Evolutionary conservation across 2,797 vertebrate genomes (phyloP).

Genomic region (Arrhamphus sclerolepis): DNA sequence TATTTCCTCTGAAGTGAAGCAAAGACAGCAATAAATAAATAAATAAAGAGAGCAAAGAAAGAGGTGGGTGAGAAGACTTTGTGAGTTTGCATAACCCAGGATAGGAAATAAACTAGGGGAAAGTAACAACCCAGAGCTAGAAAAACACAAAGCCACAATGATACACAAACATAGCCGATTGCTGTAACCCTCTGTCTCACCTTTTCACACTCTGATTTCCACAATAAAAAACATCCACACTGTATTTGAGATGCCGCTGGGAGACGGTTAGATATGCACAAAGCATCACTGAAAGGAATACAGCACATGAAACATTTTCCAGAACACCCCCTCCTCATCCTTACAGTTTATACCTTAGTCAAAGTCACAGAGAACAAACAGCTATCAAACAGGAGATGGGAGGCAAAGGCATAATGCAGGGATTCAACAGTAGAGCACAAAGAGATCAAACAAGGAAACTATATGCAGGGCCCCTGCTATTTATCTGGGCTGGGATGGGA

Average conservation of each 20-base stretch:
- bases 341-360: slow-evolving; percentile 15
- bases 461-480: slow-evolving; percentile 18
- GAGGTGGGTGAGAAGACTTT: slow-evolving; percentile 41
- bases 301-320: slow-evolving; percentile 30
- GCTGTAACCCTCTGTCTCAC: slow-evolving; percentile 45
- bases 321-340: slow-evolving; percentile 37
- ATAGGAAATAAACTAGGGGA: slow-evolving; percentile 34
- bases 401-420: slow-evolving; percentile 38
- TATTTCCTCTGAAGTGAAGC: slow-evolving; percentile 73
- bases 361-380: slow-evolving; percentile 50
- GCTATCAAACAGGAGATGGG: slow-evolving; percentile 59
- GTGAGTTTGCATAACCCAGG: slow-evolving; percentile 41
- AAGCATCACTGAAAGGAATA: slow-evolving; percentile 24
- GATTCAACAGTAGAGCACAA: slow-evolving; percentile 29
- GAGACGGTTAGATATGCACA: slow-evolving; percentile 41
- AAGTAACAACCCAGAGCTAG: slow-evolving; percentile 54
- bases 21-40: slow-evolving; percentile 39
- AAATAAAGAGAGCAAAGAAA: slow-evolving; percentile 23
- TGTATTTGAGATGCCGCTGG: slow-evolving; percentile 31
- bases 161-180: slow-evolving; percentile 57
- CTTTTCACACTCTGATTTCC: slow-evolving; percentile 59
- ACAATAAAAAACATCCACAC: slow-evolving; percentile 64
- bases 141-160: slow-evolving; percentile 53
- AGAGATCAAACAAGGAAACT: slow-evolving; percentile 13
- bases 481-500: slow-evolving; percentile 35